Conservation (phyloP, 2,888 invertebrate genomes). For the Leptopilina syphax region DNA sequence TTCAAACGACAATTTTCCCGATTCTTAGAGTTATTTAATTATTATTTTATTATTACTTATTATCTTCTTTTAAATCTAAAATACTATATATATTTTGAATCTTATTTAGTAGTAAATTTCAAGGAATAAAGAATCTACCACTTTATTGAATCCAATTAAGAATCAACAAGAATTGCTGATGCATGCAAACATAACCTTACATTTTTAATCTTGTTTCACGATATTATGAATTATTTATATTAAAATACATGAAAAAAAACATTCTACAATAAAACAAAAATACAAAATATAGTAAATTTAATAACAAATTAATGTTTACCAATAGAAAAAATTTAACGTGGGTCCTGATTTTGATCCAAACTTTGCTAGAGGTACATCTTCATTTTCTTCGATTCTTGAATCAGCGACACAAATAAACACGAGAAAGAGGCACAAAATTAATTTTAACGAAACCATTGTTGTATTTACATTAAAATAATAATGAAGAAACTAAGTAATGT, state of each 20-base stretch:
- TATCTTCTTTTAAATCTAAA: no score
- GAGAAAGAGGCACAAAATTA: constrained; percentile 64
- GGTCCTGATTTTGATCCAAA: constrained; percentile 85
- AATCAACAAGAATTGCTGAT: constrained; percentile 20
- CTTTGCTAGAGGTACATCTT: constrained; percentile 83
- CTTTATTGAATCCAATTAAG: not conserved
- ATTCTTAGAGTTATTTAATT: no score
- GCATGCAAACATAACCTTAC: constrained; percentile 29
- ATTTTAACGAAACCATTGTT: constrained; percentile 62
- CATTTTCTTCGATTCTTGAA: constrained; percentile 43
- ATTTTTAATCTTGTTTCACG: not conserved
- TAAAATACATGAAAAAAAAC: not conserved
- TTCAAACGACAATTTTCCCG: no score
- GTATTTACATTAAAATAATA: constrained; percentile 37
- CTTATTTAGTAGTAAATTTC: no score
- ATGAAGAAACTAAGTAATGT: not conserved
- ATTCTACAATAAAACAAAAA: not conserved
- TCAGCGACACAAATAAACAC: constrained; percentile 55
- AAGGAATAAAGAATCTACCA: no score
- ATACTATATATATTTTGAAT: no score
- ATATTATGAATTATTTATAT: not conserved
- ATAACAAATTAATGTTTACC: constrained; percentile 80
- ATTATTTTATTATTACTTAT: no score
- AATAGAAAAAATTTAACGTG: constrained; percentile 91
- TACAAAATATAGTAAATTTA: not conserved